Conservation (phyloP, 1,140 invertebrate species). For the Drosophila tsacasi region DNA sequence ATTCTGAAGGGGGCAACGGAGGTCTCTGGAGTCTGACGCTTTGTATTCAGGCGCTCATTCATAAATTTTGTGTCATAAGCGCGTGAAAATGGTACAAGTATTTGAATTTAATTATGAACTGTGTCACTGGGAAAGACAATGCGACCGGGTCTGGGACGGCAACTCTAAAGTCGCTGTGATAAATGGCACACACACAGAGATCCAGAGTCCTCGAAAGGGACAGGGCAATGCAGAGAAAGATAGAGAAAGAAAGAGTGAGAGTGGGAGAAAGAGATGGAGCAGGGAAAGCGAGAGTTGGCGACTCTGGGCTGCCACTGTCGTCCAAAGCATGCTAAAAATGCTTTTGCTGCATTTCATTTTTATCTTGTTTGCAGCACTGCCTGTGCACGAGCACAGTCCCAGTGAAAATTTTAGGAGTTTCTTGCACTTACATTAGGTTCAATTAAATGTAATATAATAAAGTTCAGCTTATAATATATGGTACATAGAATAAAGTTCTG, state of each 20-base stretch:
- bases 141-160: conserved; percentile 29
- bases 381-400: conserved; percentile 7
- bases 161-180: conserved; percentile 69
- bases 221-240: conserved; percentile 8
- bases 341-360: conserved; percentile 65
- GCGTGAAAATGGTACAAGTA: conserved; percentile 78
- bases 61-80: conserved; percentile 80
- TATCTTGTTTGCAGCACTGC: conserved; percentile 39
- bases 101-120: conserved; percentile 84
- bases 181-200: conserved; percentile 61
- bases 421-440: neutral
- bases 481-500: no score
- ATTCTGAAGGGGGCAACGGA: neutral
- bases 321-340: conserved; percentile 60
- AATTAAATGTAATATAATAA: neutral
- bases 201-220: conserved; percentile 2
- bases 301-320: conserved; percentile 43
- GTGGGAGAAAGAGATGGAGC: conserved; percentile 6
- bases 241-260: neutral
- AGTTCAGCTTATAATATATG: neutral
- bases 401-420: neutral
- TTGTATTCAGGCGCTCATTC: conserved; percentile 67
- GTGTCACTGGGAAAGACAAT: conserved; percentile 66
- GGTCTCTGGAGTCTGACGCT: conserved; percentile 29
- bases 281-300: conserved; percentile 31